phyloP scores from a whole-genome alignment of 2,797 vertebrate species.

The Otolemur crassicaudatus region DNA sequence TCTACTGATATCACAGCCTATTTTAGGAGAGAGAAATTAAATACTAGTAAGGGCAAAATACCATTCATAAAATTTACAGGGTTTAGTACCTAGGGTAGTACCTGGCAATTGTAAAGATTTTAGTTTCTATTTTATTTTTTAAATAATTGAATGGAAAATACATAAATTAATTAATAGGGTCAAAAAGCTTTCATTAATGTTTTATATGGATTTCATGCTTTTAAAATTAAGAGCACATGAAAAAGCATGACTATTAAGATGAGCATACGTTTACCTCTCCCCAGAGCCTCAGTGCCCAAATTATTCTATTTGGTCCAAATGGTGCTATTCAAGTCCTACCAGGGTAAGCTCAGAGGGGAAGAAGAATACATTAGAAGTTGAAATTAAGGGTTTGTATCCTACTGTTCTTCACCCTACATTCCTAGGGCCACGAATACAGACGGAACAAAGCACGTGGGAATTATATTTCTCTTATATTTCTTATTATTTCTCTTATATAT shows the following conservation, averaged over 20 bases:
- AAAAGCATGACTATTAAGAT: neutral
- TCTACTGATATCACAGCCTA: neutral
- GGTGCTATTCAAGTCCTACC: neutral
- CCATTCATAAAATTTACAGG: neutral
- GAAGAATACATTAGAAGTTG: neutral
- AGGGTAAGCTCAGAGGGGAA: neutral
- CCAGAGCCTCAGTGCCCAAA: neutral
- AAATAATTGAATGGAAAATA: neutral
- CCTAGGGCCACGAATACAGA: fast-evolving
- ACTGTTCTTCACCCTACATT: neutral
- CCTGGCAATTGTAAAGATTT: fast-evolving
- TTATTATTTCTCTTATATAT: too few relatives aligned
- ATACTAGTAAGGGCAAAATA: neutral
- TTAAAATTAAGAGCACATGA: neutral
- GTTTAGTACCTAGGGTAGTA: conserved; percentile 37
- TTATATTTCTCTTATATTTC: neutral
- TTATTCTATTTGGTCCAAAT: neutral
- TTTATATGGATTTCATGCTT: neutral
- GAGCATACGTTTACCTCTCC: neutral
- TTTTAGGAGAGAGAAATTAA: neutral
- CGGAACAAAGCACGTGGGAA: neutral
- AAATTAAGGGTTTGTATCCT: neutral
- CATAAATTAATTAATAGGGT: neutral
- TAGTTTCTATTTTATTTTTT: neutral
- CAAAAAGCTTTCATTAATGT: neutral